Percentiles rank a stretch among this genome's conserved stretches.
These are phyloP conservation scores for Darevskia nairensis DNA, from an alignment of 2,797 vertebrate genomes.

Conservation along the genomic window DNA sequence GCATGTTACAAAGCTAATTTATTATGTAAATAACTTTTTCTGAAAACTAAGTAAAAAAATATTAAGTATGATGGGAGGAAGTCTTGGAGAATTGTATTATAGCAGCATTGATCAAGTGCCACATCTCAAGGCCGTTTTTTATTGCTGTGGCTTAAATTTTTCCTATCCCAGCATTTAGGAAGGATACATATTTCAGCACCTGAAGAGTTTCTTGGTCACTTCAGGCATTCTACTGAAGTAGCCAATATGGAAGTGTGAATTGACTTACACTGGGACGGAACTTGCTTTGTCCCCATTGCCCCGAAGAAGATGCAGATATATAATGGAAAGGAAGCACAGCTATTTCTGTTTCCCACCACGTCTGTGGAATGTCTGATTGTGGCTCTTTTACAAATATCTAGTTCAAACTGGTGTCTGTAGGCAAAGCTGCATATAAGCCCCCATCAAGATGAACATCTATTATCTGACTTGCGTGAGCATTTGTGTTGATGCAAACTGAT, in stretches of 20 bases:
- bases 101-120: slow-evolving; percentile 53
- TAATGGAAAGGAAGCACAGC: no score
- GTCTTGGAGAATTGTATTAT: slow-evolving; percentile 44
- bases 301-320: neutral
- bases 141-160: slow-evolving; percentile 33
- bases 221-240: neutral
- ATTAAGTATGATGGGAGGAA: slow-evolving; percentile 20
- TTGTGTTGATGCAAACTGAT: neutral
- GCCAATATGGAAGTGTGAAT: neutral
- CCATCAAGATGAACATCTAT: slow-evolving; percentile 5
- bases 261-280: neutral
- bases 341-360: neutral
- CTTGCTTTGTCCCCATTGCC: neutral
- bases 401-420: neutral
- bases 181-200: neutral
- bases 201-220: neutral
- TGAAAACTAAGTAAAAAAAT: slow-evolving; percentile 52
- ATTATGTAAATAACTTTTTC: slow-evolving; percentile 62
- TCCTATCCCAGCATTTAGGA: neutral
- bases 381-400: neutral
- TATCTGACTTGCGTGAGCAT: neutral
- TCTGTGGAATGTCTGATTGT: neutral
- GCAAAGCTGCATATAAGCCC: slow-evolving; percentile 22
- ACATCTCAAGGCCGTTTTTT: neutral
- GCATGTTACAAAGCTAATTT: slow-evolving; percentile 46